Conservation (phyloP, 2,888 invertebrate genomes). For the Aelia acuminata region DNA sequence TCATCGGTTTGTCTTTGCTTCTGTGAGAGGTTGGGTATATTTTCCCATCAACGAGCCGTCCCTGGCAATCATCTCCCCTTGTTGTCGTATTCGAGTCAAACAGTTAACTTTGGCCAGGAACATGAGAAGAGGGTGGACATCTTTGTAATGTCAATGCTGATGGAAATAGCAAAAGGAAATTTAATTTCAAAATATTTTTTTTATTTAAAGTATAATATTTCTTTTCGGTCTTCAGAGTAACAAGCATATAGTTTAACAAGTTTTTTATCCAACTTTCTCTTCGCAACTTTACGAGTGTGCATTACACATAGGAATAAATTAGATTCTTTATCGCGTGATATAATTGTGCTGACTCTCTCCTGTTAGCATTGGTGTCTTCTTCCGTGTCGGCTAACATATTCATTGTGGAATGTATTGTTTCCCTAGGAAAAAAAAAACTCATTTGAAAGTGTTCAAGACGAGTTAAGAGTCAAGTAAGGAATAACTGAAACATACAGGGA, state of each 20-base stretch:
- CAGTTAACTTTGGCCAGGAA: background rate
- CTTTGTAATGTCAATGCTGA: too few relatives aligned
- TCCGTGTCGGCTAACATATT: slow-evolving; percentile 3
- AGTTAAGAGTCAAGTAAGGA: too few relatives aligned
- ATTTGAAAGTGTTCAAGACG: too few relatives aligned
- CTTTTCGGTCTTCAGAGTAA: background rate
- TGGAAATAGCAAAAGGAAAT: too few relatives aligned
- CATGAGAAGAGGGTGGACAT: too few relatives aligned
- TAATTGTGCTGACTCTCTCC: slow-evolving; percentile 8
- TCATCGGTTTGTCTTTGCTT: background rate
- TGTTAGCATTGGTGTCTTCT: background rate
- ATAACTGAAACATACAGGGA: too few relatives aligned
- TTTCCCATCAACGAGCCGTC: background rate
- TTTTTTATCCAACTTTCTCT: background rate
- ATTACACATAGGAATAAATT: background rate
- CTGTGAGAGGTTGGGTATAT: background rate
- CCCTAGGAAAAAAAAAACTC: background rate
- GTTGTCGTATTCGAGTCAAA: background rate
- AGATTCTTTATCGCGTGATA: slow-evolving; percentile 23
- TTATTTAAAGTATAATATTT: too few relatives aligned
- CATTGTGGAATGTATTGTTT: background rate
- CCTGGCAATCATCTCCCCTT: background rate
- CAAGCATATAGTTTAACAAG: background rate
- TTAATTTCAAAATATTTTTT: too few relatives aligned
- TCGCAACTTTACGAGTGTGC: background rate